Evolutionary conservation across 2,113 vertebrate species (phyloP).

Genomic region (Clinocottus analis): DNA sequence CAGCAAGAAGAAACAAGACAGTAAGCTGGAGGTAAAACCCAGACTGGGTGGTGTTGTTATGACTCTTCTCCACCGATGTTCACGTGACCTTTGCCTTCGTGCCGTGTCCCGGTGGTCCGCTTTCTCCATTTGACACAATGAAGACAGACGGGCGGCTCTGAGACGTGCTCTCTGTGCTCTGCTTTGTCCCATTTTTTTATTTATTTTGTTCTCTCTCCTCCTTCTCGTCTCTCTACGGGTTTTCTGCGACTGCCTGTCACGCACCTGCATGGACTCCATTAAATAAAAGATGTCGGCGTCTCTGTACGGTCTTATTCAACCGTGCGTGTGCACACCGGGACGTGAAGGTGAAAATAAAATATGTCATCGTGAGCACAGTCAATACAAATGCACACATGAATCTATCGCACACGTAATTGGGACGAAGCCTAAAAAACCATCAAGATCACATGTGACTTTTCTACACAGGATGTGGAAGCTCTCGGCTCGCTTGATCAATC

Average conservation of each 20-base stretch:
- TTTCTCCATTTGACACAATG: conserved; percentile 49
- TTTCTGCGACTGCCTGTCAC: conserved; percentile 24
- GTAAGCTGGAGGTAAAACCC: conserved; percentile 17
- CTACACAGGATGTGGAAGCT: conserved; percentile 3
- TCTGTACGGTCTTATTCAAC: not conserved
- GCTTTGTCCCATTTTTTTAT: not conserved
- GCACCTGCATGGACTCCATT: conserved; percentile 37
- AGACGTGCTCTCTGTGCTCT: conserved; percentile 35
- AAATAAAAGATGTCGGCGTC: conserved; percentile 33
- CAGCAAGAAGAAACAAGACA: conserved; percentile 31
- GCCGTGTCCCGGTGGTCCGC: conserved; percentile 37
- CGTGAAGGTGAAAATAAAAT: not conserved
- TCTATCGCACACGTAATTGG: not conserved
- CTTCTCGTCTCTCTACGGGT: not conserved
- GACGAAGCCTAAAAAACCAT: not conserved
- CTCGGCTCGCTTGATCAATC: conserved; percentile 44
- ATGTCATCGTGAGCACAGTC: not conserved
- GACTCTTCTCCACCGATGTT: conserved; percentile 39
- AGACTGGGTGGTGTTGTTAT: not conserved
- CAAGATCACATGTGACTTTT: not conserved
- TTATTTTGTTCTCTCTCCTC: not conserved
- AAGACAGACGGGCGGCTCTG: conserved; percentile 60
- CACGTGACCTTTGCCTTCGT: conserved; percentile 32
- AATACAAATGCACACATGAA: not conserved
- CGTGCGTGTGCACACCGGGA: not conserved